Evolutionary conservation across 1,140 invertebrate genomes (phyloP), one percentile per base, ranked within the genome.

Genomic region (Planococcus citri): DNA sequence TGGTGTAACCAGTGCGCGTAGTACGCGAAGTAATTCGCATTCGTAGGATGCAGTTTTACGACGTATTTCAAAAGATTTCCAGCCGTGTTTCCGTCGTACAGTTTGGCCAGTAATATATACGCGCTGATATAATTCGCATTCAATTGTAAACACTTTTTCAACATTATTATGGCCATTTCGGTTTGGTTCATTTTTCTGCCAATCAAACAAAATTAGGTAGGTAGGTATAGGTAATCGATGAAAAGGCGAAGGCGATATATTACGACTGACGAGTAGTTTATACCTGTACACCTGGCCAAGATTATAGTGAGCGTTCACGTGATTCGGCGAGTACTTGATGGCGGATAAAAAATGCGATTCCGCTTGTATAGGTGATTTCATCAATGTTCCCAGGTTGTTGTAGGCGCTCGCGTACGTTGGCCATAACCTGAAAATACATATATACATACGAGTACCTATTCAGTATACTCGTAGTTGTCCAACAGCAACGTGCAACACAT

Each of bases 231-330:
- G n/a, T n/a, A n/a, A n/a, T n/a, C n/a, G n/a, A n/a, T n/a, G n/a
- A n/a, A n/a, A n/a, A n/a, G n/a, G n/a, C 33, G 27, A 68, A 17
- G 67, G 70, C 60, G 70, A 27, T 41, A n/a, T 27, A 27, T 21
- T 22, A 37, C 20, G 25, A 3, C 3, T 12, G 29, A 6, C 25
- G 21, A n/a, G 4, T 68, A 27, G 25, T 3, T 27, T 27, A 80
- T 78, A 92, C 90, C 88, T 86, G 78, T 91, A 89, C 33, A 92
- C 78, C 76, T 89, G 88, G 12, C 88, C 92, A 25, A 95, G 82
- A 78, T 94, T 95, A 76, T 90, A 92, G 76, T 91, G 87, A 60
- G 91, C 91, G 74, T 90, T 89, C 20, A 90, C 85, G 75, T 94
- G 92, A 70, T 85, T 82, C 0, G 87, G 83, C 72, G 88, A 87